Percentiles rank a stretch among this genome's conserved stretches.
Conservation (phyloP, 2,113 vertebrate genomes). For the Lycocorax pyrrhopterus region DNA sequence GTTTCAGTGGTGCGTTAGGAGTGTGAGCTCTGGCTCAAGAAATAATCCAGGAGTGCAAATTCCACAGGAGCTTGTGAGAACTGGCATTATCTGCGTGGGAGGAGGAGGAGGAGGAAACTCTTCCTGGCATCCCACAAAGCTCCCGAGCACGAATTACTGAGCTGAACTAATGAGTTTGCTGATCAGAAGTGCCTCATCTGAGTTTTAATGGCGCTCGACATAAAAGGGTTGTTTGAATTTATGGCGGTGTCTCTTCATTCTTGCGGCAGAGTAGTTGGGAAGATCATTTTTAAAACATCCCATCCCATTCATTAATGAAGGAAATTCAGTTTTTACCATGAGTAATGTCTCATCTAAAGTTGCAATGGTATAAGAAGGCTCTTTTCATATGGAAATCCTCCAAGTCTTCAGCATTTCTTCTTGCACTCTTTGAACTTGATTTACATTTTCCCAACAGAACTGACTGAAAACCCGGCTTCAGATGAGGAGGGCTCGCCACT, state of each 20-base stretch:
- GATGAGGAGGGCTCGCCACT: background rate
- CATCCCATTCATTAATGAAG: background rate
- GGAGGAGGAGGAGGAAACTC: background rate
- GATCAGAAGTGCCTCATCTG: background rate
- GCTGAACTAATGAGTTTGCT: background rate
- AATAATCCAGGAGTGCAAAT: background rate
- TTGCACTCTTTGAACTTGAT: background rate
- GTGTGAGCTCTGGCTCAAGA: background rate
- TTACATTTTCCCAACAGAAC: background rate
- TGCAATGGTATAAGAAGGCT: background rate
- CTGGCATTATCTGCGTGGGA: background rate
- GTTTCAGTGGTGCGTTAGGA: background rate
- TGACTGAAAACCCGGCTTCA: background rate
- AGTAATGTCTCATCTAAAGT: background rate
- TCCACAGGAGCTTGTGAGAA: background rate
- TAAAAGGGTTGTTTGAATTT: background rate
- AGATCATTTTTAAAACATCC: background rate
- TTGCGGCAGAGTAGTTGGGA: background rate
- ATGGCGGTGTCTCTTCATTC: background rate
- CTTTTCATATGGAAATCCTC: constrained; percentile 19
- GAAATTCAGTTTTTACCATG: background rate
- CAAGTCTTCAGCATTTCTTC: constrained; percentile 13
- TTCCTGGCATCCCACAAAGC: background rate
- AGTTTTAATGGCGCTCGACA: background rate
- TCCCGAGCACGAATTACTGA: background rate